Percentiles rank a stretch among this genome's conserved stretches.
These are phyloP conservation scores for Eupithecia inturbata DNA, from an alignment of 2,888 invertebrate genomes.

Conservation along the genomic window DNA sequence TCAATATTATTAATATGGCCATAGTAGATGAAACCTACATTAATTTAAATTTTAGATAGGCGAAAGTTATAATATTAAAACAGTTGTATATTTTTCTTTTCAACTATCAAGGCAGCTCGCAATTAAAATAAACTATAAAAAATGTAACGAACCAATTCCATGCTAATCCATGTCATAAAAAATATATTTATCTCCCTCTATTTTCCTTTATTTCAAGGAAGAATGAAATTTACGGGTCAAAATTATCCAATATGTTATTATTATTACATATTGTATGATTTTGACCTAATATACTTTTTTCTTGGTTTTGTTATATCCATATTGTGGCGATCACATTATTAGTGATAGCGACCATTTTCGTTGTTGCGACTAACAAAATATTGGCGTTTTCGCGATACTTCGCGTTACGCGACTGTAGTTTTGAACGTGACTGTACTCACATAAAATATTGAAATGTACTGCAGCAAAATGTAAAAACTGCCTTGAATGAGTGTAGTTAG, in stretches of 20 bases:
- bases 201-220: constrained; percentile 17
- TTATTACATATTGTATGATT: no score
- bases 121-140: not conserved
- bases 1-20: not conserved
- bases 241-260: not conserved
- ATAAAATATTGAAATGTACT: not conserved
- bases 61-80: not conserved
- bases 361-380: not conserved
- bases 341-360: not conserved
- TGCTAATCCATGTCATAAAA: constrained; percentile 22
- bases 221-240: constrained; percentile 24
- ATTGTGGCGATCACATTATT: not conserved
- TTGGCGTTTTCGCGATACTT: not conserved
- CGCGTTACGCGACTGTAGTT: constrained; percentile 4
- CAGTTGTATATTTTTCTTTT: constrained; percentile 1
- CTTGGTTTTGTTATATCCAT: constrained; percentile 3
- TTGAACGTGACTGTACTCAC: constrained; percentile 8
- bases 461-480: constrained; percentile 41
- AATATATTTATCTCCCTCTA: constrained; percentile 19
- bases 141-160: constrained; percentile 8
- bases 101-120: constrained; percentile 1
- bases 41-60: not conserved
- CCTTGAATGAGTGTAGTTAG: constrained; percentile 48
- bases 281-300: constrained; percentile 19
- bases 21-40: constrained; percentile 1